phyloP scores from a whole-genome alignment of 92 coral and sea anemone genomes.

The Plumapathes pennacea region DNA sequence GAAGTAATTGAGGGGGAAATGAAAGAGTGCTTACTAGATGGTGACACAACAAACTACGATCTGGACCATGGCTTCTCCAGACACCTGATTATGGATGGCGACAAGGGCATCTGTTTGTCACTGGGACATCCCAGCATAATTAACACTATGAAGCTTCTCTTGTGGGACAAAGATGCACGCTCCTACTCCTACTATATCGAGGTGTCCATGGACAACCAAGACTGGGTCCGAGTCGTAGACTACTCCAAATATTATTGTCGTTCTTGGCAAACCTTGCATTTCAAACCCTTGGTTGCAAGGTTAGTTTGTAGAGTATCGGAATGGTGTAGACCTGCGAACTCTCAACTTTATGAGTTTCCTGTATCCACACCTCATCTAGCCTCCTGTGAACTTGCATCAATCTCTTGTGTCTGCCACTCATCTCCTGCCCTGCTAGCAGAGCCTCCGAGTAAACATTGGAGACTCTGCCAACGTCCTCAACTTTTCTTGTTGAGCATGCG shows the following conservation, averaged over 20 bases:
- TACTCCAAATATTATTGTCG: conserved; percentile 85
- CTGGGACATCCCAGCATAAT: conserved; percentile 91
- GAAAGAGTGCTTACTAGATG: conserved; percentile 74
- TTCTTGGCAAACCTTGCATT: conserved; percentile 91
- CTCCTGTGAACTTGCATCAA: no score
- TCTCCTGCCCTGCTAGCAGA: no score
- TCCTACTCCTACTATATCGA: conserved; percentile 92
- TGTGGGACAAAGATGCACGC: conserved; percentile 88
- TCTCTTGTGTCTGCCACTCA: no score
- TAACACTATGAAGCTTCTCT: conserved; percentile 75
- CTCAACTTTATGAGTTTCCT: neutral
- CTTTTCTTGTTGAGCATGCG: no score
- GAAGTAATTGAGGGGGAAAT: conserved; percentile 96
- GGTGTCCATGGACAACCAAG: conserved; percentile 88
- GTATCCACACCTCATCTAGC: neutral
- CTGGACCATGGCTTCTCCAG: conserved; percentile 94
- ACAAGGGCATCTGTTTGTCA: conserved; percentile 81
- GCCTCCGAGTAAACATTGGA: no score
- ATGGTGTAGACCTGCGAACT: no score
- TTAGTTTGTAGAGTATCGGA: no score
- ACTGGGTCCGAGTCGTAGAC: conserved; percentile 90
- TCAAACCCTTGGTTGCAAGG: conserved; percentile 96
- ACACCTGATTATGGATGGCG: conserved; percentile 85
- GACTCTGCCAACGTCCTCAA: no score
- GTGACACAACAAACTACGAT: conserved; percentile 75